Evolutionary conservation across 2,888 invertebrate species (phyloP), one percentile per base, ranked within the genome.

Genomic region (Listrodromus nycthemerus): DNA sequence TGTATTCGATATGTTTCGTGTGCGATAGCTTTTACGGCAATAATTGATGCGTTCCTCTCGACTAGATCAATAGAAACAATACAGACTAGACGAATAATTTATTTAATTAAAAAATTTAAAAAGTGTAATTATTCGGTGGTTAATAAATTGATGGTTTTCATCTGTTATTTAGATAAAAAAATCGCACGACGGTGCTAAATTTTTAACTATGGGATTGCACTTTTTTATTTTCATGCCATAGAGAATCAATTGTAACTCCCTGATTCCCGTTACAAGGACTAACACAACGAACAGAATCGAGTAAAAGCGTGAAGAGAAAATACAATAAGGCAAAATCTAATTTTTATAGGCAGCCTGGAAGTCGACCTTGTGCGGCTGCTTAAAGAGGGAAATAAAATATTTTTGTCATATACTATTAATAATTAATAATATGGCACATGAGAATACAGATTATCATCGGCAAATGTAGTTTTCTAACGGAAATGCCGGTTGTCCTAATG

Each of bases 361-460:
- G 61, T 76, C 79, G 65, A 79, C 74, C 61, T 83, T 71, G 67
- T 69, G 78, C 52, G 55, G 58, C 63, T 55, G 69, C 67, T 65
- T 41, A 27, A n/a, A 79, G 7, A 6, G 63, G 48, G 13, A 33
- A 79, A 55, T 67, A 16, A 24, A 58, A 55, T 13, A 21, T 37
- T 30, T 71, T 41, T 76, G 24, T 80, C 83, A n/a, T 58, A 37
- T 63, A 65, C 48, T 24, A 69, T 69, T 21, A 74, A 66, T 63
- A 78, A 73, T 21, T 70, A 58, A 63, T 74, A 75, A 65, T 58
- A 79, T 83, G 75, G 75, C 70, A 78, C 67, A 82, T 74, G 74
- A 78, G 69, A 78, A 67, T 82, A 74, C 41, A 70, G 74, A 70
- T 75, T 75, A 66, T 55, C 76, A 55, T 66, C 76, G 66, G 66